Base-by-base conservation (phyloP, 1,140 invertebrate species). In the Drosophila albomicans region DNA sequence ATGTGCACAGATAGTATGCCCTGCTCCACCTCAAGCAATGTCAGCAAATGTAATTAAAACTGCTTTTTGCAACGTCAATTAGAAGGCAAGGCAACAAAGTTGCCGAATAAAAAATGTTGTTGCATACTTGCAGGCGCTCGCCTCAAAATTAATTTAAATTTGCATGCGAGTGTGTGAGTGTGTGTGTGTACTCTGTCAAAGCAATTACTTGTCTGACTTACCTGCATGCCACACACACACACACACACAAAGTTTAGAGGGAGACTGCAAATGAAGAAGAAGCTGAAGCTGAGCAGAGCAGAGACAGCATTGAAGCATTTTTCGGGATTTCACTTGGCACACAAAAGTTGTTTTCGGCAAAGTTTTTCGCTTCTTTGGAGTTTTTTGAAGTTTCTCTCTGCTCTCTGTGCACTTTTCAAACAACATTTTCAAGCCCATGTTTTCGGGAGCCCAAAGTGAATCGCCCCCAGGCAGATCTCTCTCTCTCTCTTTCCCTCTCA, bases 31-130 rank as follows among this genome's bases (percentile, higher is more conserved):
- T 32, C 13, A 30, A 56, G 66, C 52, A 25, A 63, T 71, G 66
- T 59, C 54, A 51, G 76, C 76, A 87, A 87, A 87, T 88, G 82
- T 87, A 87, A 87, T 87, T 87, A 87, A 88, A 87, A 87, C 76
- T 65, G 82, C 79, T 87, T 87, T 87, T 78, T 79, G 72, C 79
- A 75, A 66, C 82, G 75, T 87, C 82, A 87, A 87, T 87, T 87
- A 87, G 79, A 77, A 79, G 71, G 59, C 11, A n/a, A 66, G 28
- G 13, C 45, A 51, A 70, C 49, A 71, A 72, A 79, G 76, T 79
- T 84, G 72, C 46, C 58, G 54, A 76, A 70, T 81, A 82, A 86
- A 86, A 78, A 38, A 10, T 32, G 49, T 54, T 87, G 82, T 71
- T 87, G 82, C 82, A 86, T 87, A 82, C 77, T 87, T 87, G 65